Conservation (phyloP, 2,888 invertebrate species). For the Sinodicranocentrus sp. region DNA sequence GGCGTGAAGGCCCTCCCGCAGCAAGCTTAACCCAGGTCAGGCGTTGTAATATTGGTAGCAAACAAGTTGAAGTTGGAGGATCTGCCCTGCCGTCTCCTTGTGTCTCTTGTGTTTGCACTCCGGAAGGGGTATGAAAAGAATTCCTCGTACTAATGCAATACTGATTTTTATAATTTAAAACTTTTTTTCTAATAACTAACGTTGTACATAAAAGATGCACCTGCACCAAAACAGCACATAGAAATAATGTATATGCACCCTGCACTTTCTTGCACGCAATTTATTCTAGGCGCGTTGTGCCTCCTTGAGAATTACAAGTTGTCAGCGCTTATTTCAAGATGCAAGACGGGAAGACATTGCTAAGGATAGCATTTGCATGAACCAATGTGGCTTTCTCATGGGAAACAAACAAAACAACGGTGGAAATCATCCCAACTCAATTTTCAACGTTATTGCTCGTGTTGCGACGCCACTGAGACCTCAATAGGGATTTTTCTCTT, state of each 20-base stretch:
- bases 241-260: no score
- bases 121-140: slow-evolving; percentile 85
- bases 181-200: no score
- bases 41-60: slow-evolving; percentile 87
- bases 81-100: slow-evolving; percentile 94
- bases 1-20: slow-evolving; percentile 84
- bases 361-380: slow-evolving; percentile 92
- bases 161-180: no score
- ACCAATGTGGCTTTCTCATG: slow-evolving; percentile 90
- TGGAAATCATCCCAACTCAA: slow-evolving; percentile 54
- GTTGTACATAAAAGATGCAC: not conserved
- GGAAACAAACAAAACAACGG: slow-evolving; percentile 7
- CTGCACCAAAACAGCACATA: slow-evolving; percentile 5
- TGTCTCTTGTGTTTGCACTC: slow-evolving; percentile 91
- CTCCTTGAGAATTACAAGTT: slow-evolving; percentile 91
- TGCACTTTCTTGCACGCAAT: slow-evolving; percentile 9
- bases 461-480: slow-evolving; percentile 24
- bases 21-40: slow-evolving; percentile 24
- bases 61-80: slow-evolving; percentile 88
- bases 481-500: not conserved
- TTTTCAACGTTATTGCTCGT: slow-evolving; percentile 37
- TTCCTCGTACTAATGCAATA: no score
- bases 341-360: slow-evolving; percentile 90
- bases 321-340: slow-evolving; percentile 88
- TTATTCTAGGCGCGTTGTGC: slow-evolving; percentile 89